Conservation (phyloP, 1,140 invertebrate genomes). For the Asobara japonica region DNA sequence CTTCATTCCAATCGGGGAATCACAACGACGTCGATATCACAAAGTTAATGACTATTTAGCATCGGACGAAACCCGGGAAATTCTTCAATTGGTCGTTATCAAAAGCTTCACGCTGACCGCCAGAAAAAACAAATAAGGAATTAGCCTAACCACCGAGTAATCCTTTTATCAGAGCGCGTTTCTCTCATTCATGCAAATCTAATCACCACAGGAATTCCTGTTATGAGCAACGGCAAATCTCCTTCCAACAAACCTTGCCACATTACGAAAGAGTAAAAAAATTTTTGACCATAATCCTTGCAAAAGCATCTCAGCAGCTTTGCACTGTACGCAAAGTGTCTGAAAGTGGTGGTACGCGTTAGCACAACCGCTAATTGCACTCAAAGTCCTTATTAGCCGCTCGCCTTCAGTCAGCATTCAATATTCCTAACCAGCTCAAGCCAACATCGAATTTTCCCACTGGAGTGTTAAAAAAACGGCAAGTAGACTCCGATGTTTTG, state of each 20-base stretch:
- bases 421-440: constrained; percentile 16
- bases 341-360: neutral
- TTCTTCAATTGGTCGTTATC: too few species aligned
- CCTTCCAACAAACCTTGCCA: neutral
- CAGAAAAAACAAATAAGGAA: too few species aligned
- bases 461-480: neutral
- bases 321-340: neutral
- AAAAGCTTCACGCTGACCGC: too few species aligned
- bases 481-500: neutral
- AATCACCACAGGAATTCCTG: constrained; percentile 14
- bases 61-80: too few species aligned
- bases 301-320: neutral
- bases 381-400: constrained; percentile 19
- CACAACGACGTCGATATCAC: too few species aligned
- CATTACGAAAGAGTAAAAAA: too few species aligned
- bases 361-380: constrained; percentile 20
- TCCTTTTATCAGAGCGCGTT: neutral
- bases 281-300: neutral
- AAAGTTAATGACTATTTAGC: too few species aligned
- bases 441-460: neutral
- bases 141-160: neutral
- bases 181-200: neutral
- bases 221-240: neutral
- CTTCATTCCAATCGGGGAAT: too few species aligned
- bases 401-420: neutral